Evolutionary conservation across 1,140 invertebrate species (phyloP).

Genomic region (Diorhabda carinulata): DNA sequence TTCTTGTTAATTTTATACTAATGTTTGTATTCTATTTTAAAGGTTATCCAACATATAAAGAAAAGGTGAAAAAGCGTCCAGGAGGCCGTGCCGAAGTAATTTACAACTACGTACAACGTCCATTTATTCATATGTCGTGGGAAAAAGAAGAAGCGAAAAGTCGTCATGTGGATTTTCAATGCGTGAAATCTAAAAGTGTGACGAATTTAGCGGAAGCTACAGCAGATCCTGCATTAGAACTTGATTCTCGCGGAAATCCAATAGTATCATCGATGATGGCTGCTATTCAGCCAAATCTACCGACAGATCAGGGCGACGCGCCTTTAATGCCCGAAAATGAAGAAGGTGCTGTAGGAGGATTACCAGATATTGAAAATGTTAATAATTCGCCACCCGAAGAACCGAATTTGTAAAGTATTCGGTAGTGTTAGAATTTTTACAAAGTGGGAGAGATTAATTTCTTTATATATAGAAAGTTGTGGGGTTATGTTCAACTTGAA

Average conservation of each 20-base stretch:
- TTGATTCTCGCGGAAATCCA: conserved; percentile 54
- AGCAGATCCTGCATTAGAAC: conserved; percentile 73
- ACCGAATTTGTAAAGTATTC: conserved; percentile 24
- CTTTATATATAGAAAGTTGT: background rate
- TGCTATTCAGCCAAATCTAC: conserved; percentile 28
- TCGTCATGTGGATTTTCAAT: conserved; percentile 98
- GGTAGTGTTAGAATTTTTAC: background rate
- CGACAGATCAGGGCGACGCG: conserved; percentile 24
- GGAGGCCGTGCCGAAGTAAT: conserved; percentile 93
- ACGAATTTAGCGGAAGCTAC: conserved; percentile 89
- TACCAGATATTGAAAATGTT: conserved; percentile 32
- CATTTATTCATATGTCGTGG: conserved; percentile 99
- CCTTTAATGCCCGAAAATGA: conserved; percentile 41
- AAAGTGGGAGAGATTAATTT: background rate
- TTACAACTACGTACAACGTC: conserved; percentile 99
- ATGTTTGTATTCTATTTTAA: background rate
- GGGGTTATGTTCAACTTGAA: too few species aligned
- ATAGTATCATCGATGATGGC: conserved; percentile 32
- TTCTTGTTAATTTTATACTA: too few species aligned
- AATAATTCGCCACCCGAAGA: conserved; percentile 35
- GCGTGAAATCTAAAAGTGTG: conserved; percentile 91
- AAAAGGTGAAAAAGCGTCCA: conserved; percentile 89
- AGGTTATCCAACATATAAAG: conserved; percentile 97
- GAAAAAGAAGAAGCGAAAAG: conserved; percentile 99
- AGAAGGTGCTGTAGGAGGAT: conserved; percentile 48